phyloP scores from a whole-genome alignment of 2,113 vertebrate genomes.

The Nothocercus julius region DNA sequence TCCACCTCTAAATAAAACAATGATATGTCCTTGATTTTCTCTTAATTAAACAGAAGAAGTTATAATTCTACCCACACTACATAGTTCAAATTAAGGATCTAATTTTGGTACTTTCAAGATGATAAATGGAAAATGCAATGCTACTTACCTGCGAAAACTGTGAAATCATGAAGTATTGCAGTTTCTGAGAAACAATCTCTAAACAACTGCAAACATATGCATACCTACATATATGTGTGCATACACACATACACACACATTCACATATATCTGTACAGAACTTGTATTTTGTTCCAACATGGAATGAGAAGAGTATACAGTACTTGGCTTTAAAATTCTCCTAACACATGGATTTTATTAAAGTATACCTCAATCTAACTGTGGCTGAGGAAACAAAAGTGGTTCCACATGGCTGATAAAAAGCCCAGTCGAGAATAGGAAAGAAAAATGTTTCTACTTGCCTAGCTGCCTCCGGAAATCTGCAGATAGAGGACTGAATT shows the following conservation, averaged over 20 bases:
- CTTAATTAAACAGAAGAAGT: background rate
- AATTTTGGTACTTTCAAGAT: background rate
- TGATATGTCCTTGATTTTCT: background rate
- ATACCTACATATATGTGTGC: background rate
- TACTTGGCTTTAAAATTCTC: slow-evolving; percentile 40
- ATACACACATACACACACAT: background rate
- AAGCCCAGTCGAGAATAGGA: slow-evolving; percentile 20
- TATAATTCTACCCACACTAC: background rate
- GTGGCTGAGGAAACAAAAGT: slow-evolving; percentile 56
- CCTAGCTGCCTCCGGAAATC: slow-evolving; percentile 1
- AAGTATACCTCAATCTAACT: slow-evolving; percentile 13
- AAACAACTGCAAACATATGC: background rate
- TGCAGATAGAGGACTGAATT: slow-evolving; percentile 10
- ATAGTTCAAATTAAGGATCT: background rate
- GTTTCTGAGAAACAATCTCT: background rate
- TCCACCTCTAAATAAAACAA: background rate
- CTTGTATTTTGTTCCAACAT: background rate
- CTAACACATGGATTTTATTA: slow-evolving; percentile 50
- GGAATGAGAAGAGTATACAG: slow-evolving; percentile 20
- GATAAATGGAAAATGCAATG: background rate
- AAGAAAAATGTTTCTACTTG: slow-evolving; percentile 45
- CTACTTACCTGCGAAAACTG: background rate
- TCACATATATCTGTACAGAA: background rate
- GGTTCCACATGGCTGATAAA: slow-evolving; percentile 71
- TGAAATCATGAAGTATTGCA: background rate